A percentile compares a stretch with the other conserved stretches of the same genome.
phyloP scores from a whole-genome alignment of 2,113 vertebrate species.

The Trematocara zebra region DNA sequence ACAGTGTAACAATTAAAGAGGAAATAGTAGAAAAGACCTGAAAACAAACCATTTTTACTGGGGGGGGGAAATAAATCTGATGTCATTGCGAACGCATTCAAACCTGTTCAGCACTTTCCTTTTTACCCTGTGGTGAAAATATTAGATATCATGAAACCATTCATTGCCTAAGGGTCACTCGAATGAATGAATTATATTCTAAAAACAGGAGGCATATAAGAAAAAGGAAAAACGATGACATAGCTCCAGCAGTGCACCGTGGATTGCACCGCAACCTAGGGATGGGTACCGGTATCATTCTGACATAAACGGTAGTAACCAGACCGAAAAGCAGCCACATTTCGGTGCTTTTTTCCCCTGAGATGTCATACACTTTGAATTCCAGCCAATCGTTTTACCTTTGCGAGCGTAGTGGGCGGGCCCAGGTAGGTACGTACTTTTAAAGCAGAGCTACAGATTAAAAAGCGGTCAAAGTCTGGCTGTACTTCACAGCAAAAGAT shows the following conservation, averaged over 20 bases:
- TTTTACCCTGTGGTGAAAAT: not conserved
- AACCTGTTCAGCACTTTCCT: not conserved
- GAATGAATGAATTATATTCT: not conserved
- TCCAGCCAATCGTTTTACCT: no score
- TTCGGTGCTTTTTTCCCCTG: no score
- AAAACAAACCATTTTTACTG: not conserved
- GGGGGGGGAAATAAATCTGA: fast-evolving
- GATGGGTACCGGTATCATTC: no score
- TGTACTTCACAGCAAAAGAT: no score
- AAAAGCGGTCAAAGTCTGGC: no score
- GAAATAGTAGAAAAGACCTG: fast-evolving
- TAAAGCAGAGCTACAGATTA: no score
- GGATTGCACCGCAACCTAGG: fast-evolving
- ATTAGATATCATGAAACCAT: not conserved
- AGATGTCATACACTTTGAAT: no score
- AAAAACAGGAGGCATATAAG: not conserved
- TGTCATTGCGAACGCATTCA: not conserved
- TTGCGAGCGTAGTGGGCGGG: no score
- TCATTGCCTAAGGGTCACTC: fast-evolving
- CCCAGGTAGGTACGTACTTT: no score
- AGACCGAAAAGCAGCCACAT: no score
- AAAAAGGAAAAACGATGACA: not conserved
- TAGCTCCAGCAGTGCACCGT: not conserved
- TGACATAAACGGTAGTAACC: no score
- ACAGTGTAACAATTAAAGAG: not conserved